These are phyloP conservation scores for Panulirus ornatus DNA, from an alignment of 1,140 invertebrate genomes.

Conservation along the genomic window DNA sequence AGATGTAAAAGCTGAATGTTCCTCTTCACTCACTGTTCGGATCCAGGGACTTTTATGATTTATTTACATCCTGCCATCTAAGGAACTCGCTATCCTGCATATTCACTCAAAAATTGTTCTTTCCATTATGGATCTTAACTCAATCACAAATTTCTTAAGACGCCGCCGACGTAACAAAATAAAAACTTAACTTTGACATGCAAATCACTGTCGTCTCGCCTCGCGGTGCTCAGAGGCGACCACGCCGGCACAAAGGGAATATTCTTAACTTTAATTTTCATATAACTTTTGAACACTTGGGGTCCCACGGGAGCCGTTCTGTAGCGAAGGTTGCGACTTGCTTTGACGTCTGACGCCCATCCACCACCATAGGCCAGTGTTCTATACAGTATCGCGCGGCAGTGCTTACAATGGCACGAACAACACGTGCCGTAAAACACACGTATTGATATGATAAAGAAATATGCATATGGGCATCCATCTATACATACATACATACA, in stretches of 20 bases:
- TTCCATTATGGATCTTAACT: constrained; percentile 56
- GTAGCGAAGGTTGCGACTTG: too few relatives aligned
- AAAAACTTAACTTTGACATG: constrained; percentile 60
- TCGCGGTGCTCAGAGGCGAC: constrained; percentile 1
- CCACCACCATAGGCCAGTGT: too few relatives aligned
- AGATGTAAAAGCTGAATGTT: too few relatives aligned
- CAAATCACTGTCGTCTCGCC: constrained; percentile 34
- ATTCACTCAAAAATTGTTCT: background rate
- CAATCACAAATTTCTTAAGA: constrained; percentile 51
- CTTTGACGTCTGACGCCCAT: too few relatives aligned
- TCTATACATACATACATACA: too few relatives aligned
- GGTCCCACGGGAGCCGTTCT: background rate
- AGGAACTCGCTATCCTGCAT: background rate
- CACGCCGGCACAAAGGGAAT: constrained; percentile 39
- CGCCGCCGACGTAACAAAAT: constrained; percentile 35
- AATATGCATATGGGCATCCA: too few relatives aligned
- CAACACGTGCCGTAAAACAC: too few relatives aligned
- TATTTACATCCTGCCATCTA: background rate
- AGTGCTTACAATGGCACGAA: too few relatives aligned
- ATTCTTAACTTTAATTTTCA: constrained; percentile 51
- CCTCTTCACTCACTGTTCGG: too few relatives aligned
- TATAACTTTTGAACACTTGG: constrained; percentile 41
- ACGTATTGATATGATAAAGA: too few relatives aligned
- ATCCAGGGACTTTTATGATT: background rate
- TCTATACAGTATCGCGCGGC: too few relatives aligned